phyloP scores from a whole-genome alignment of 2,888 invertebrate genomes.

The Caenorhabditis sp. region DNA sequence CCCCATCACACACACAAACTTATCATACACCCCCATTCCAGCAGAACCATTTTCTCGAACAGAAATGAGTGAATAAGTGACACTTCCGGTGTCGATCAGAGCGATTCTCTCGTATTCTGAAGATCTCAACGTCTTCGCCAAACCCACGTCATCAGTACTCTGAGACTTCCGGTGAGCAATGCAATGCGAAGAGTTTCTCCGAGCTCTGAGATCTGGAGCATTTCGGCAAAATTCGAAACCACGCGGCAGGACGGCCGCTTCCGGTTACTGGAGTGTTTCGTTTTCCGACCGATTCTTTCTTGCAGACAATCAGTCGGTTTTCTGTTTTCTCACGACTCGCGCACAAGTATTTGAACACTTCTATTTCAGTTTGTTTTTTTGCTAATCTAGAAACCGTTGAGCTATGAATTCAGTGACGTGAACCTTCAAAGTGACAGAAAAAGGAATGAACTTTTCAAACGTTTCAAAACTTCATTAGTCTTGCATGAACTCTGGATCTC shows the following conservation, averaged over 20 bases:
- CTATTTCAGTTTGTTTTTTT: no score
- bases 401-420: no score
- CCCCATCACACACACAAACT: not conserved
- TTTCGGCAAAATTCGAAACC: not conserved
- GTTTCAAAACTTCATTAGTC: no score
- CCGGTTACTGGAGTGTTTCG: not conserved
- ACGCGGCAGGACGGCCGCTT: not conserved
- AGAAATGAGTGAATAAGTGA: not conserved
- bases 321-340: not conserved
- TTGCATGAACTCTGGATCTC: no score
- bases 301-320: not conserved
- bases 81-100: not conserved
- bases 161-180: slow-evolving; percentile 1
- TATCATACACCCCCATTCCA: not conserved
- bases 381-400: no score
- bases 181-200: not conserved
- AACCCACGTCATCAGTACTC: not conserved
- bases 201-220: not conserved
- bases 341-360: no score
- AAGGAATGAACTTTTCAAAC: no score
- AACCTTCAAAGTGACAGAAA: no score
- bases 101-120: not conserved
- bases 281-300: not conserved
- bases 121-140: not conserved
- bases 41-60: no score